Evolutionary conservation across 1,140 invertebrate species (phyloP).

Genomic region (Pygmarrhopalites habei): DNA sequence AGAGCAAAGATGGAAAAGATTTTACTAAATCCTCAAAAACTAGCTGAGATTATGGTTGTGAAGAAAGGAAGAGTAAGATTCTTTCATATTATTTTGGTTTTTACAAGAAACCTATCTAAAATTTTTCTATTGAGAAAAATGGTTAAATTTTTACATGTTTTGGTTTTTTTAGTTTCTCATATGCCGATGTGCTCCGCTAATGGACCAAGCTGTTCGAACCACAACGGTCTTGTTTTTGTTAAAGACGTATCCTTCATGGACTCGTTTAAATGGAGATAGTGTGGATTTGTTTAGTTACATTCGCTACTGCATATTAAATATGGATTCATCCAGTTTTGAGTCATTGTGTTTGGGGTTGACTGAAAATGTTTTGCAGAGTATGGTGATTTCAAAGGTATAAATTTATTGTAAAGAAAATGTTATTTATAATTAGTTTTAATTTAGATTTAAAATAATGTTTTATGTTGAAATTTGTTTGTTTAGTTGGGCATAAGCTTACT

Average conservation of each 20-base stretch:
- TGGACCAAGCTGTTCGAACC: neutral
- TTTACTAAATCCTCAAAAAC: constrained; percentile 15
- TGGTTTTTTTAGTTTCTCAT: constrained; percentile 4
- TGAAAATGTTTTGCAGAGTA: neutral
- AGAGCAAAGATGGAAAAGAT: constrained; percentile 14
- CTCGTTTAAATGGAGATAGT: neutral
- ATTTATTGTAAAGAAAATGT: neutral
- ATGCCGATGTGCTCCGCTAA: neutral
- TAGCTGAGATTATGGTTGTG: constrained; percentile 18
- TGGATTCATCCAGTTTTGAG: neutral
- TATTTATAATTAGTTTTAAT: neutral
- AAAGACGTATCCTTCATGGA: constrained; percentile 4
- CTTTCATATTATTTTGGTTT: no score
- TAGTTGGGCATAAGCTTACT: constrained; percentile 5
- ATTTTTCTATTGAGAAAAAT: neutral
- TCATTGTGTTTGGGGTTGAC: neutral
- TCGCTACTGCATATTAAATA: constrained; percentile 4
- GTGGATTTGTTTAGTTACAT: constrained; percentile 5
- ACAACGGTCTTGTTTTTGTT: neutral
- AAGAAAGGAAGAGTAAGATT: constrained; percentile 33
- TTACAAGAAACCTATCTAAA: neutral
- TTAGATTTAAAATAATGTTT: neutral
- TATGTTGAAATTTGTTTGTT: neutral
- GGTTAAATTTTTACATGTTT: neutral
- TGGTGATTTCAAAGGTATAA: constrained; percentile 1